Evolutionary conservation across 1,140 invertebrate genomes (phyloP), one percentile per base, ranked within the genome.

Genomic region (Anoplolepis gracilipes): DNA sequence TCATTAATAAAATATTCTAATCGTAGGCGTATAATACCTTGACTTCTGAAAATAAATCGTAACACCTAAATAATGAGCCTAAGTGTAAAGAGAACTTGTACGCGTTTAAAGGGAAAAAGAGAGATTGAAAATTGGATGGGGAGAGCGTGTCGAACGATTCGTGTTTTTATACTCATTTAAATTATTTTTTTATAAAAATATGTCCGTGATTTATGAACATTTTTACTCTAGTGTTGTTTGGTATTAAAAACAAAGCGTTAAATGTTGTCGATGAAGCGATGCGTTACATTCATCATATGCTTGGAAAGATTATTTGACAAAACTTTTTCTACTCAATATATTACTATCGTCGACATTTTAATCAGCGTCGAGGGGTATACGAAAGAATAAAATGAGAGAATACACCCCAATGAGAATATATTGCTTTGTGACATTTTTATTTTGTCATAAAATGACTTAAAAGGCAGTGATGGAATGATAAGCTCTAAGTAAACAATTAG

Each of bases 1-100:
- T 85, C 84, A 86, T 42, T 87, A 89, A 89, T 87, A 90, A 89
- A 87, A 11, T 87, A 79, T 22, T 39, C 72, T 57, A 84, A 75
- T 88, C 59, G 19, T 84, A 79, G 67, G 67, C 82, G 64, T 86
- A 36, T 49, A 67, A 69, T 79, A 79, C 46, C 53, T 82, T 61
- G 69, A 85, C 28, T n/a, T 42, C 49, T 57, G 53, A 13, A 72
- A 39, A 79, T 25, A 73, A 67, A 61, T 36, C 10, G 8, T 73
- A 36, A 57, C n/a, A n/a, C 70, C 28, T 67, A 57, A 59, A 25
- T 7, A 28, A 22, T 36, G 16, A 19, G 30, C 49, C 6, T 22
- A 46, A 73, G 13, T n/a, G 19, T n/a, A 7, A 57, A 73, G 49
- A 25, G n/a, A 39, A 46, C 33, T 39, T 46, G 22, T 39, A 69